Evolutionary conservation across 2,888 invertebrate species (phyloP).

Genomic region (Salpingus planirostris): DNA sequence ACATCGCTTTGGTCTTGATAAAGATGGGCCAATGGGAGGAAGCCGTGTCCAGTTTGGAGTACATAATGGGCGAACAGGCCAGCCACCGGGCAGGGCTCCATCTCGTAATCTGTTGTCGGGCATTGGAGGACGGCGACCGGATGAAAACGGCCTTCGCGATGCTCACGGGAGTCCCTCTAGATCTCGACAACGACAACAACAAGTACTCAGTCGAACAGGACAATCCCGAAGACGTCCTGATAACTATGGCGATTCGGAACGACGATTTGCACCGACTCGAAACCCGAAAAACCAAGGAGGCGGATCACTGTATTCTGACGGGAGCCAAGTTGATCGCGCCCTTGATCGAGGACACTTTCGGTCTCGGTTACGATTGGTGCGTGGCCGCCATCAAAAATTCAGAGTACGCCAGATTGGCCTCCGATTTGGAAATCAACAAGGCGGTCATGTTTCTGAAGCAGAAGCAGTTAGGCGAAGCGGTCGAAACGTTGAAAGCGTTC

Average conservation of each 20-base stretch:
- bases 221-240: constrained; percentile 37
- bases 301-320: constrained; percentile 74
- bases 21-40: constrained; percentile 95
- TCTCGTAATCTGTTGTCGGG: constrained; percentile 78
- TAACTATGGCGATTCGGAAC: constrained; percentile 60
- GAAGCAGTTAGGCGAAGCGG: constrained; percentile 69
- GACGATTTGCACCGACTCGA: constrained; percentile 70
- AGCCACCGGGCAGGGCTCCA: constrained; percentile 72
- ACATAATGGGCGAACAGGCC: constrained; percentile 93
- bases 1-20: constrained; percentile 90
- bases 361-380: constrained; percentile 77
- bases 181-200: constrained; percentile 75
- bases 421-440: constrained; percentile 85
- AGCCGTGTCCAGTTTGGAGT: constrained; percentile 93
- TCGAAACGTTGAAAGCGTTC: constrained; percentile 76
- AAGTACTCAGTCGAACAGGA: constrained; percentile 49
- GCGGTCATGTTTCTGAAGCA: constrained; percentile 77
- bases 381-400: constrained; percentile 89
- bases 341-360: constrained; percentile 62
- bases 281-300: constrained; percentile 59
- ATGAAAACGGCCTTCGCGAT: constrained; percentile 89
- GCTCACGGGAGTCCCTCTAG: constrained; percentile 78
- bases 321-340: constrained; percentile 86
- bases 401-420: constrained; percentile 71
- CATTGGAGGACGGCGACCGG: constrained; percentile 84